Base-by-base conservation (phyloP, 2,113 vertebrate genomes). In the Campylorhamphus procurvoides region DNA sequence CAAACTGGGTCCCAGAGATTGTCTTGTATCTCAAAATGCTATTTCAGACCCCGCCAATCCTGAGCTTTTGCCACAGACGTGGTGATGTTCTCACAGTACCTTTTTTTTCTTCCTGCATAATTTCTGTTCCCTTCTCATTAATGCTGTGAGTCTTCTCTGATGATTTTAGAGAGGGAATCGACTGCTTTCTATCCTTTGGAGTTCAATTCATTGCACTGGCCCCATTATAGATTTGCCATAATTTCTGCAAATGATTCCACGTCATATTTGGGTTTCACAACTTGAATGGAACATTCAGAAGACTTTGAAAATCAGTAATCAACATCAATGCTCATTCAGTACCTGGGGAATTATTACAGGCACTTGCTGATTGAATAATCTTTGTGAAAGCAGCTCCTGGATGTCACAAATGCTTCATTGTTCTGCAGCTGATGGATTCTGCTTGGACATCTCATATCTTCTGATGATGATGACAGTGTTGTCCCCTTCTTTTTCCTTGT, bases 161-260 rank as follows among this genome's bases (percentile, higher is more conserved):
- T 3, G 53, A 2, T 69, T 83, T 81, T 56, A 73, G 20, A 25
- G n/a, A 1, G 7, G 6, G 7, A 25, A 53, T 18, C 1, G 14
- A 42, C 35, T 2, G 0, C 42, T 74, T 83, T 60, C 39, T 39
- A 0, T 10, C 9, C 25, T 74, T 9, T 40, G 22, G 1, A 1
- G 14, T 64, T 79, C 71, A 79, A 9, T 83, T 35, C 37, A 10
- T 33, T 53, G 3, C 16, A 12, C 50, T 91, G 3, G 0, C 17
- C n/a, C 77, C 10, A 5, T 14, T n/a, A 10, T 7, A 55, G 33
- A 37, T 63, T 64, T 22, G 25, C 12, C 19, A 27, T 27, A 40
- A 62, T 37, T 12, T 62, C 83, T 33, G 14, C 64, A 83, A 80
- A 73, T 28, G 0, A 19, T 56, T 58, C 31, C 11, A 16, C 0